Evolutionary conservation across 2,888 invertebrate species (phyloP), one percentile per base, ranked within the genome.

Genomic region (Yponomeuta sedellus): DNA sequence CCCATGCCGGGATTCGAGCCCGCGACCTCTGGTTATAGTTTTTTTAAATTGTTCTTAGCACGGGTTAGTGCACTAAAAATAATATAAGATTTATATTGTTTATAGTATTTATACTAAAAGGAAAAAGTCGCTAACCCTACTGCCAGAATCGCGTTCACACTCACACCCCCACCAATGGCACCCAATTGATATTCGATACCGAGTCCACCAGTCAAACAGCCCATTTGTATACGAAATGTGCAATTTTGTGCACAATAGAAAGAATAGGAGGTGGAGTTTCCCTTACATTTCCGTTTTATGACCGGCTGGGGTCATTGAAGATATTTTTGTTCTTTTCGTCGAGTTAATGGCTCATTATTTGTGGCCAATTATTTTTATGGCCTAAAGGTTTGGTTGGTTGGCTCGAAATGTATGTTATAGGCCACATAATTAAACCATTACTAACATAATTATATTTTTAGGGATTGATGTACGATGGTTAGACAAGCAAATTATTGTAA

Each of bases 111-210:
- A n/a, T n/a, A 8, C 59, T 25, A 25, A 25, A 25, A 25, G 2
- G 5, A 25, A 25, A 3, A 52, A 22, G 10, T 22, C 25, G 59
- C 25, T 12, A 22, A 59, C 59, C 59, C 59, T 59, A 59, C 11
- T 59, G 12, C 59, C 6, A 59, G 11, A 20, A 25, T 25, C 11
- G 20, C 59, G 25, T 52, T 59, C 59, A 40, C 67, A 68, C 72
- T 71, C 74, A 75, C 77, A 20, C 59, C 73, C 71, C 73, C 74
- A 75, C 77, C 72, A 76, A 74, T 78, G 76, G 76, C 72, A 73
- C 70, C 77, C 86, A 85, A 88, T 89, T 86, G 86, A 85, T 86
- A 88, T 89, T 85, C 88, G 87, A 86, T 86, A 87, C 78, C 81
- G 79, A 76, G 82, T 86, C 85, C 86, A 86, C 88, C 86, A 52